Conservation (phyloP, 2,888 invertebrate genomes). For the Barypeithes pellucidus region DNA sequence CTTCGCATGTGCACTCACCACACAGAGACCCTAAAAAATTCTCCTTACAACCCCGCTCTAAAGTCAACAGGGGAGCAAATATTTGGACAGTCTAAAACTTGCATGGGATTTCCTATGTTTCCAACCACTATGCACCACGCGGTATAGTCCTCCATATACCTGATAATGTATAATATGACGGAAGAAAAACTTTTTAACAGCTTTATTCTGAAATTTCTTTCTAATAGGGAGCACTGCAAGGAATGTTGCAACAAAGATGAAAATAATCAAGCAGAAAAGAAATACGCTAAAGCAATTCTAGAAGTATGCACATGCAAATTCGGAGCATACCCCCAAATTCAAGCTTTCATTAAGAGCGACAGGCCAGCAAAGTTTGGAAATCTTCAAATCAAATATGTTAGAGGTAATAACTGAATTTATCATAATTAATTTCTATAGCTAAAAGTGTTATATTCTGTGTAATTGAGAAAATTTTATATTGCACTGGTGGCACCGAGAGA, state of each 20-base stretch:
- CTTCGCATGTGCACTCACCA: too few species aligned
- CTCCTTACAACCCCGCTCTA: too few species aligned
- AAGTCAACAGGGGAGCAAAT: too few species aligned
- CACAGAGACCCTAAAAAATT: too few species aligned
- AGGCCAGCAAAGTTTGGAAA: slow-evolving; percentile 92
- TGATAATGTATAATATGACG: too few species aligned
- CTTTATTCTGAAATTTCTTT: background rate
- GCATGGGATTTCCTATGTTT: too few species aligned
- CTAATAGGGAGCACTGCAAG: slow-evolving; percentile 78
- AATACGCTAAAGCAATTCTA: slow-evolving; percentile 92
- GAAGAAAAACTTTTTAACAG: background rate
- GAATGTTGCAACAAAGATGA: slow-evolving; percentile 88
- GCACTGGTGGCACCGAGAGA: too few species aligned
- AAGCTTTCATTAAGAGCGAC: slow-evolving; percentile 97
- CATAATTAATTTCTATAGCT: too few species aligned
- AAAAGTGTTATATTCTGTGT: slow-evolving; percentile 65
- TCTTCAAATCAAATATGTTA: slow-evolving; percentile 91
- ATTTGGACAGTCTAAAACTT: too few species aligned
- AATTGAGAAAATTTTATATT: too few species aligned
- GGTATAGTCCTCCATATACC: too few species aligned
- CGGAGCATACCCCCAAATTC: slow-evolving; percentile 97
- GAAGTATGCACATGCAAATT: slow-evolving; percentile 99
- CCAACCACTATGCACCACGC: too few species aligned
- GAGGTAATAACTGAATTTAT: slow-evolving; percentile 71
- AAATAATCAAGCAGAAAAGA: slow-evolving; percentile 77